These are phyloP conservation scores for Fulica atra DNA, from an alignment of 2,113 vertebrate species.

Conservation along the genomic window DNA sequence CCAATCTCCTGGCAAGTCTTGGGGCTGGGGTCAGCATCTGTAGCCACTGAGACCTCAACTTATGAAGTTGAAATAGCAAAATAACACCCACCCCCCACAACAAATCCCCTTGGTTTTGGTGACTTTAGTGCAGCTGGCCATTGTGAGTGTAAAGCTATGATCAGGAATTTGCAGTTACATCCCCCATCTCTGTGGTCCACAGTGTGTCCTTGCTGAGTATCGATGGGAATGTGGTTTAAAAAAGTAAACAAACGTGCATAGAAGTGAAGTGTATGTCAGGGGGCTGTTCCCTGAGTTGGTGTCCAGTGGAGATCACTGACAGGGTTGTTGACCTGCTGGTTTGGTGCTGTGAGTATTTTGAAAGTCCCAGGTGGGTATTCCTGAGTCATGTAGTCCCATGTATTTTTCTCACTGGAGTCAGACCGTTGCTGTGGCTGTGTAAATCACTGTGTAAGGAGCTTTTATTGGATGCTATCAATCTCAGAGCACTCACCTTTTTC, in stretches of 20 bases:
- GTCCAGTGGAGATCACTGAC: not conserved
- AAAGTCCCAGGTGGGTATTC: not conserved
- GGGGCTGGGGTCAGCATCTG: not conserved
- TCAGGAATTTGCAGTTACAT: not conserved
- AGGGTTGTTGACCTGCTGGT: not conserved
- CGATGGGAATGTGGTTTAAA: accelerated
- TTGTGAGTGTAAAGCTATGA: accelerated
- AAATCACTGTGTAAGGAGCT: not conserved
- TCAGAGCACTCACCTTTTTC: not conserved
- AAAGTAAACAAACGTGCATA: not conserved
- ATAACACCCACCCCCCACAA: not conserved
- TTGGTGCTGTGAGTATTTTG: not conserved
- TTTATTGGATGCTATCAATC: not conserved
- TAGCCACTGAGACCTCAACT: accelerated
- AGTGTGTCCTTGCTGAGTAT: accelerated
- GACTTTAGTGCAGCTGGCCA: not conserved
- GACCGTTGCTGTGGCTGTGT: not conserved
- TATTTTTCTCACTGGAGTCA: not conserved
- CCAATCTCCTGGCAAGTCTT: accelerated
- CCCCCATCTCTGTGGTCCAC: accelerated
- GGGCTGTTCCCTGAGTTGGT: not conserved
- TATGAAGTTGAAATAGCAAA: not conserved
- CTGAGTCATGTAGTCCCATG: not conserved
- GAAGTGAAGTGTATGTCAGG: not conserved
- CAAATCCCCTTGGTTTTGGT: not conserved